phyloP scores from a whole-genome alignment of 2,113 vertebrate species.

The Tragelaphus imberbis region DNA sequence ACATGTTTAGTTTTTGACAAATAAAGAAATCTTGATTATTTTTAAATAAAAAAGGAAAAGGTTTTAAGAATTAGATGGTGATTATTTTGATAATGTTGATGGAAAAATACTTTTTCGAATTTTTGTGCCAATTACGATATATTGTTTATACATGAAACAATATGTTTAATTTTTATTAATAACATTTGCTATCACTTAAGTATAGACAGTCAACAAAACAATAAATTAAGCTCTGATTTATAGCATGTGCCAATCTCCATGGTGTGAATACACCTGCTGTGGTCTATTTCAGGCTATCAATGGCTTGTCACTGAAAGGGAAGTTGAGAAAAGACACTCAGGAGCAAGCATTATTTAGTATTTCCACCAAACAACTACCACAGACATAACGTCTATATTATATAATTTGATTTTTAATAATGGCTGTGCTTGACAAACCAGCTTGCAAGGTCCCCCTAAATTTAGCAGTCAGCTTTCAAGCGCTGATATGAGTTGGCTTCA shows the following conservation, averaged over 20 bases:
- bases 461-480: neutral
- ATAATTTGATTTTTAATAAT: constrained; percentile 14
- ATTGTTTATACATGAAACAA: neutral
- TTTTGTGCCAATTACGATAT: neutral
- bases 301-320: neutral
- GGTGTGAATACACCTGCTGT: neutral
- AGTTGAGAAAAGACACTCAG: neutral
- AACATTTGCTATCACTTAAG: neutral
- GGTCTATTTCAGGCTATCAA: neutral
- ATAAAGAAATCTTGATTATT: neutral
- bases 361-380: neutral
- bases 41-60: neutral
- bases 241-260: neutral
- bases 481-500: neutral
- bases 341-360: neutral
- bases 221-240: neutral
- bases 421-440: neutral
- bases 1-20: neutral
- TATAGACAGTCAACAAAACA: neutral
- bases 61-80: neutral
- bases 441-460: neutral
- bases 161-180: neutral
- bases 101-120: neutral
- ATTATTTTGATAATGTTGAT: neutral
- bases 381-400: neutral